Evolutionary conservation across 2,888 invertebrate species (phyloP).

Genomic region (Pterostichus madidus): DNA sequence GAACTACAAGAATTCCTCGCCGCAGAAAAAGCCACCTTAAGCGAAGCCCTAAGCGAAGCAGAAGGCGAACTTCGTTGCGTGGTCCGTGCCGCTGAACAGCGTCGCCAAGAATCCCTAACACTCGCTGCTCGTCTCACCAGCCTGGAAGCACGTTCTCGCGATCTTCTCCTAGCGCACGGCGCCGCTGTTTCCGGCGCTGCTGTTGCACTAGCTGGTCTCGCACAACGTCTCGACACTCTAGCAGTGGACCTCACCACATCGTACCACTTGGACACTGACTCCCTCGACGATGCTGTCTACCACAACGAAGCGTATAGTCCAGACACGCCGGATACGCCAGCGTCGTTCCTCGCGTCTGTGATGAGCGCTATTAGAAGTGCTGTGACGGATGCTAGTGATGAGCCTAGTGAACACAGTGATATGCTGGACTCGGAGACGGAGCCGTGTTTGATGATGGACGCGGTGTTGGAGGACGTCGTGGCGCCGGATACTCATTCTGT

Average conservation of each 20-base stretch:
- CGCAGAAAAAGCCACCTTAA: constrained; percentile 89
- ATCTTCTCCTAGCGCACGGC: constrained; percentile 84
- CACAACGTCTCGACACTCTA: constrained; percentile 81
- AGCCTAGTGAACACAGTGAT: not conserved
- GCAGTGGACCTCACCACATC: constrained; percentile 86
- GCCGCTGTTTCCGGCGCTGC: constrained; percentile 85
- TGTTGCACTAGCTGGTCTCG: constrained; percentile 83
- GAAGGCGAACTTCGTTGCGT: constrained; percentile 71
- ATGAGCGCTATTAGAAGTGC: constrained; percentile 85
- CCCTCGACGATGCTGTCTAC: constrained; percentile 86
- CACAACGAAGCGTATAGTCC: constrained; percentile 89
- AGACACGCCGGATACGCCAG: constrained; percentile 78
- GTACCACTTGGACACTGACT: constrained; percentile 89
- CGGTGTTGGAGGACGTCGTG: constrained; percentile 84
- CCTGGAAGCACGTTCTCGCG: constrained; percentile 81
- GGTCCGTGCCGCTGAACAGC: constrained; percentile 77
- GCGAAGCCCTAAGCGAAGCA: constrained; percentile 88
- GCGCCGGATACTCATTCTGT: constrained; percentile 84
- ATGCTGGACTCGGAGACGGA: constrained; percentile 89
- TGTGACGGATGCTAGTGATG: constrained; percentile 72
- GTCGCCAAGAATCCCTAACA: constrained; percentile 76
- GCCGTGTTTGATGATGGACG: constrained; percentile 90
- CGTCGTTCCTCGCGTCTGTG: constrained; percentile 86
- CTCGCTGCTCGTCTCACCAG: constrained; percentile 79
- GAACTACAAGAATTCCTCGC: constrained; percentile 94